Percentiles rank a stretch among this genome's conserved stretches.
Conservation (phyloP, 2,113 vertebrate species). For the Edolisoma coerulescens region DNA sequence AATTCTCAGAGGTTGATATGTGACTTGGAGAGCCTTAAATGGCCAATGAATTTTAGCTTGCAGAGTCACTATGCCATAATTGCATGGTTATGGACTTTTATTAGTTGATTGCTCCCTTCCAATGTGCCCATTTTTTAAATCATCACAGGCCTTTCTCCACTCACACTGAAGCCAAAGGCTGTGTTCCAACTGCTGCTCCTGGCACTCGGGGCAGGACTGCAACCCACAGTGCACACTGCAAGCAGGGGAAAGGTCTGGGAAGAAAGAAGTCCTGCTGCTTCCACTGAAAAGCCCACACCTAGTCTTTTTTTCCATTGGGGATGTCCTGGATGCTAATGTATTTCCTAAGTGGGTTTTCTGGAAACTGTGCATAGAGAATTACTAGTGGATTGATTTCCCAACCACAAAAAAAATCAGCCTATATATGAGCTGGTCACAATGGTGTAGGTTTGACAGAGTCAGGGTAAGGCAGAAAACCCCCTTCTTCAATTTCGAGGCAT, state of each 20-base stretch:
- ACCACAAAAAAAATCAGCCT: not conserved
- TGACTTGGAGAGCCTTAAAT: not conserved
- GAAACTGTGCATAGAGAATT: not conserved
- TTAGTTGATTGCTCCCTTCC: not conserved
- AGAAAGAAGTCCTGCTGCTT: not conserved
- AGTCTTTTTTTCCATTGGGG: not conserved
- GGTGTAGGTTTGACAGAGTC: not conserved
- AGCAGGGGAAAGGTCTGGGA: not conserved
- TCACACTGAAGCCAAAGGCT: not conserved
- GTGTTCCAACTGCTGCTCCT: not conserved
- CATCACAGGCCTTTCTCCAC: not conserved
- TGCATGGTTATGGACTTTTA: slow-evolving; percentile 23
- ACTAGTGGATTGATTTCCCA: not conserved
- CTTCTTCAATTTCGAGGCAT: not conserved
- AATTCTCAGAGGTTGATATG: not conserved
- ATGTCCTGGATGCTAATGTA: not conserved
- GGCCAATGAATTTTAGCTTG: slow-evolving; percentile 10
- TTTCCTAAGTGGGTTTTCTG: not conserved
- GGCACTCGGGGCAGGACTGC: not conserved
- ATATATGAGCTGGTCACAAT: not conserved
- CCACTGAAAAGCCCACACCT: not conserved
- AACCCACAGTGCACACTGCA: not conserved
- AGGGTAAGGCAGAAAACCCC: not conserved
- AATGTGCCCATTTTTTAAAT: slow-evolving; percentile 9
- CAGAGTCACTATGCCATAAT: not conserved